phyloP scores from a whole-genome alignment of 2,113 vertebrate genomes.

The Ptilonorhynchus violaceus region DNA sequence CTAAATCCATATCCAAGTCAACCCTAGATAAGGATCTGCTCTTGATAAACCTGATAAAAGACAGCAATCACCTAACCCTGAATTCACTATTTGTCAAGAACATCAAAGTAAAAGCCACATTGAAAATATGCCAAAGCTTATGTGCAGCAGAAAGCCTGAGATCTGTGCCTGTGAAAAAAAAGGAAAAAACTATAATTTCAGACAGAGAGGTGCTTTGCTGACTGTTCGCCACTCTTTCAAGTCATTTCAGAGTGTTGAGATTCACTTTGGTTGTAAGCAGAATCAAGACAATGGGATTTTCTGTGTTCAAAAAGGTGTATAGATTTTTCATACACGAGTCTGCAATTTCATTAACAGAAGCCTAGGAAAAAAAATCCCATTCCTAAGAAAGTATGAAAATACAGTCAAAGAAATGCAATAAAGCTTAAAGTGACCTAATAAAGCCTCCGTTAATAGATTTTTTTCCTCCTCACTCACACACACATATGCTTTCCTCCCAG shows the following conservation, averaged over 20 bases:
- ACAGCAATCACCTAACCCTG: neutral
- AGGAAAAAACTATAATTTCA: neutral
- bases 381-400: neutral
- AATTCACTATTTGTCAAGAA: neutral
- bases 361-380: neutral
- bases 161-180: neutral
- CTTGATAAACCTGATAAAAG: neutral
- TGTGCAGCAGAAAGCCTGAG: neutral
- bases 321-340: neutral
- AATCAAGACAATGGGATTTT: neutral
- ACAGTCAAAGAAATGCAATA: neutral
- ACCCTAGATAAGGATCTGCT: neutral
- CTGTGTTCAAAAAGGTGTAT: neutral
- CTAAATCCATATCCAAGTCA: neutral
- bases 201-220: neutral
- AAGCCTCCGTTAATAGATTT: neutral
- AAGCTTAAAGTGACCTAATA: neutral
- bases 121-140: neutral
- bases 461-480: neutral
- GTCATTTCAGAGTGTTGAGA: neutral
- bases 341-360: neutral
- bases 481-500: neutral
- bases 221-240: neutral
- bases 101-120: neutral
- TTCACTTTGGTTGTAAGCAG: neutral